Conservation (phyloP, 1,140 invertebrate genomes). For the Philopotamus ludificatus region DNA sequence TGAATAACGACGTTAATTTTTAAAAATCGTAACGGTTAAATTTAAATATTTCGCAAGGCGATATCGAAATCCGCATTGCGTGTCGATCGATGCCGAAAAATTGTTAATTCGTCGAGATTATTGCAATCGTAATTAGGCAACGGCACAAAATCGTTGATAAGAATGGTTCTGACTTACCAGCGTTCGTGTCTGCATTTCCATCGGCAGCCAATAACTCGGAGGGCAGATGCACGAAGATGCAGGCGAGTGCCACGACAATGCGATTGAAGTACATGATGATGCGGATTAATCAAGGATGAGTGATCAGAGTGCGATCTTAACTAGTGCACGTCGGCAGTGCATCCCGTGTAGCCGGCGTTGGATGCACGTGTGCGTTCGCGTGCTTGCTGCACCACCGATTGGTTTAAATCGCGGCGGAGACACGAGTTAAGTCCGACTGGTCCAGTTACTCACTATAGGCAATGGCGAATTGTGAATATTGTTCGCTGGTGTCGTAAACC, state of each 20-base stretch:
- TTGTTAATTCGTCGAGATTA: no score
- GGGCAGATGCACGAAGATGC: conserved; percentile 13
- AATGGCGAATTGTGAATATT: background rate
- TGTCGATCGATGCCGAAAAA: no score
- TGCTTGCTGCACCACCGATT: background rate
- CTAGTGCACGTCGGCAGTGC: background rate
- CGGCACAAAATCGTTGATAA: background rate
- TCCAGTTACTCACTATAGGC: background rate
- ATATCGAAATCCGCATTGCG: no score
- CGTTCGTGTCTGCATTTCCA: conserved; percentile 19
- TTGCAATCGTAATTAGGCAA: background rate
- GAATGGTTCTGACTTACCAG: conserved; percentile 9
- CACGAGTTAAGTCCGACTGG: background rate
- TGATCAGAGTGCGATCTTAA: background rate
- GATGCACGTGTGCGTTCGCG: background rate
- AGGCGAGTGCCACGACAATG: no score
- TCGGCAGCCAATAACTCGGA: conserved; percentile 20
- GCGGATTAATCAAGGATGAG: background rate
- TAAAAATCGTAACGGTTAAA: no score
- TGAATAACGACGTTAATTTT: no score
- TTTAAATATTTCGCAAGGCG: no score
- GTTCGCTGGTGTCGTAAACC: conserved; percentile 5
- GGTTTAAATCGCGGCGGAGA: background rate
- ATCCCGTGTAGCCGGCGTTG: background rate
- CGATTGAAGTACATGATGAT: no score